Evolutionary conservation across 1,140 invertebrate genomes (phyloP).

Genomic region (Drosophila arizonae): DNA sequence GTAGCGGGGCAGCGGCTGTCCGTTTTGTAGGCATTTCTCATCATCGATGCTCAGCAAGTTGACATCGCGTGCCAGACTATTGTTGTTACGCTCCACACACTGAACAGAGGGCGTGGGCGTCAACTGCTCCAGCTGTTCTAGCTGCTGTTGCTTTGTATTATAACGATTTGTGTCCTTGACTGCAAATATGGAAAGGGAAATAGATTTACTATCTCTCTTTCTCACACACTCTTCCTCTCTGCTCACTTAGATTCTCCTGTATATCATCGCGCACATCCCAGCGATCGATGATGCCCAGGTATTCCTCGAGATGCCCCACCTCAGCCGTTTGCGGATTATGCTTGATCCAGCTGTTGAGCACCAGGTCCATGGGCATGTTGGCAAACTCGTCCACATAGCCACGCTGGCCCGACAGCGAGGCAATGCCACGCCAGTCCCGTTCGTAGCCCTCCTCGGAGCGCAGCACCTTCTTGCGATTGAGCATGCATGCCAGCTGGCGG

Average conservation of each 20-base stretch:
- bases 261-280: conserved; percentile 87
- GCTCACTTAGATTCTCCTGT: conserved; percentile 84
- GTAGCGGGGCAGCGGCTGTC: conserved; percentile 85
- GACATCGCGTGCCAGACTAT: conserved; percentile 51
- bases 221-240: not conserved
- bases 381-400: conserved; percentile 50
- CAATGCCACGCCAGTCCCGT: conserved; percentile 88
- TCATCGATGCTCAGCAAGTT: conserved; percentile 60
- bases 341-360: conserved; percentile 84
- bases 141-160: conserved; percentile 54
- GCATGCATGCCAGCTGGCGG: conserved; percentile 83
- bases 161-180: conserved; percentile 75
- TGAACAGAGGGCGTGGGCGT: conserved; percentile 47
- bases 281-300: conserved; percentile 86
- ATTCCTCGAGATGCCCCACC: conserved; percentile 84
- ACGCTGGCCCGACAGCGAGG: conserved; percentile 83
- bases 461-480: conserved; percentile 86
- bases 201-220: not conserved
- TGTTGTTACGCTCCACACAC: conserved; percentile 54
- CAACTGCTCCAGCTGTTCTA: conserved; percentile 60
- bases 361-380: conserved; percentile 84
- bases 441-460: conserved; percentile 84
- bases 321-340: conserved; percentile 79
- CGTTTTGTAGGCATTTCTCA: conserved; percentile 83
- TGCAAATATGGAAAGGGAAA: conserved; percentile 43